These are phyloP conservation scores for Lota lota DNA, from an alignment of 2,113 vertebrate species.

Conservation along the genomic window DNA sequence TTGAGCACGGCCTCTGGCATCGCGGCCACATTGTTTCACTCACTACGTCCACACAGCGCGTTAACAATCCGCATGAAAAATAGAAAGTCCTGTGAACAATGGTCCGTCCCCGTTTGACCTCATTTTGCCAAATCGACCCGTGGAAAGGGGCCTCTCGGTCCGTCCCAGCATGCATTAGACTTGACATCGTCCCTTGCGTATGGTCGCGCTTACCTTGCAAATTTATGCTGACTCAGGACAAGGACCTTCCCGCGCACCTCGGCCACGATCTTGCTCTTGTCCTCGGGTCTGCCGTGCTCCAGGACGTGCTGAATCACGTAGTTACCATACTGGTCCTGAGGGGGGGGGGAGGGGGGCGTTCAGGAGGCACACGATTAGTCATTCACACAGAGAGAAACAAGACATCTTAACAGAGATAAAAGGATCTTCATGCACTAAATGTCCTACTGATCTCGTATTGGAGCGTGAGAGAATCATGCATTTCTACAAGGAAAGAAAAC, in stretches of 20 bases:
- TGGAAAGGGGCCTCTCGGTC: too few relatives aligned
- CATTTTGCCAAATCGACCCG: too few relatives aligned
- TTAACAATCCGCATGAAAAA: too few relatives aligned
- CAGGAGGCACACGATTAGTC: constrained; percentile 4
- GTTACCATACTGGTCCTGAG: constrained; percentile 97
- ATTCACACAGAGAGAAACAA: not conserved
- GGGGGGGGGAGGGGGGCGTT: constrained; percentile 59
- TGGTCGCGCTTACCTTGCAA: constrained; percentile 83
- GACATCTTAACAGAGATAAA: constrained; percentile 7
- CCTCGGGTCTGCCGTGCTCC: constrained; percentile 94
- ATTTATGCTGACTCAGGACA: constrained; percentile 96
- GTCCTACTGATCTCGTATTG: constrained; percentile 3
- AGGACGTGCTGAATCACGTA: constrained; percentile 98
- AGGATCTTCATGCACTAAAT: constrained; percentile 51
- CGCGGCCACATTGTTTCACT: too few relatives aligned
- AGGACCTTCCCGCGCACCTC: constrained; percentile 96
- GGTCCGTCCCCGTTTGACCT: too few relatives aligned
- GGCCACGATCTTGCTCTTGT: constrained; percentile 97
- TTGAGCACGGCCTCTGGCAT: too few relatives aligned
- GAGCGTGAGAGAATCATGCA: constrained; percentile 55
- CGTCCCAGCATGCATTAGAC: too few relatives aligned
- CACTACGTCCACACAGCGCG: too few relatives aligned
- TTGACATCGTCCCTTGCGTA: too few relatives aligned
- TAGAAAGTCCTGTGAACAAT: too few relatives aligned
- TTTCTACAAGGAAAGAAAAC: constrained; percentile 10